Conservation (phyloP, 2,797 vertebrate species). For the Oophaga sylvatica region DNA sequence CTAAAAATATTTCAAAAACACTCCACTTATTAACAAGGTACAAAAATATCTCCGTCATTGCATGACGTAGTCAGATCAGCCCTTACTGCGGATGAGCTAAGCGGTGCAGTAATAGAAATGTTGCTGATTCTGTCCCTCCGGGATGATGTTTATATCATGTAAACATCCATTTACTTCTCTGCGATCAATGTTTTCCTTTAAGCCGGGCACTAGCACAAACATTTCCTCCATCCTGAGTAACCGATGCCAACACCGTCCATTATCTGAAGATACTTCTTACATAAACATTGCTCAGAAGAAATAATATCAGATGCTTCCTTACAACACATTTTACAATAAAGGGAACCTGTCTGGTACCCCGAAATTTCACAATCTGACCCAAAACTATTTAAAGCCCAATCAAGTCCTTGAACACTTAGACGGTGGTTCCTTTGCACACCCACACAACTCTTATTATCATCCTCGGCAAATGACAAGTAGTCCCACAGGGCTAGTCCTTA, state of each 20-base stretch:
- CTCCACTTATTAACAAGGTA: not conserved
- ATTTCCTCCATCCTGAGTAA: not conserved
- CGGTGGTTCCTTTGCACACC: too few relatives aligned
- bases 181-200: not conserved
- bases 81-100: not conserved
- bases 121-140: slow-evolving; percentile 4
- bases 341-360: too few relatives aligned
- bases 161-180: slow-evolving; percentile 18
- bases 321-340: not conserved
- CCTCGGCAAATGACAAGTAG: too few relatives aligned
- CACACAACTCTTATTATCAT: too few relatives aligned
- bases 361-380: too few relatives aligned
- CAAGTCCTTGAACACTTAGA: too few relatives aligned
- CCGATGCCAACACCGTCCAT: slow-evolving; percentile 3
- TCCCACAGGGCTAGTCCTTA: too few relatives aligned
- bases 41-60: not conserved
- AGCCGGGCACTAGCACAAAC: not conserved
- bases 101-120: not conserved
- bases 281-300: not conserved
- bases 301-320: not conserved
- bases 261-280: not conserved
- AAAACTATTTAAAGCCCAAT: too few relatives aligned
- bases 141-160: slow-evolving; percentile 26
- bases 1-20: not conserved
- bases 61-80: not conserved